phyloP scores from a whole-genome alignment of 2,113 vertebrate species.

The Pica pica region DNA sequence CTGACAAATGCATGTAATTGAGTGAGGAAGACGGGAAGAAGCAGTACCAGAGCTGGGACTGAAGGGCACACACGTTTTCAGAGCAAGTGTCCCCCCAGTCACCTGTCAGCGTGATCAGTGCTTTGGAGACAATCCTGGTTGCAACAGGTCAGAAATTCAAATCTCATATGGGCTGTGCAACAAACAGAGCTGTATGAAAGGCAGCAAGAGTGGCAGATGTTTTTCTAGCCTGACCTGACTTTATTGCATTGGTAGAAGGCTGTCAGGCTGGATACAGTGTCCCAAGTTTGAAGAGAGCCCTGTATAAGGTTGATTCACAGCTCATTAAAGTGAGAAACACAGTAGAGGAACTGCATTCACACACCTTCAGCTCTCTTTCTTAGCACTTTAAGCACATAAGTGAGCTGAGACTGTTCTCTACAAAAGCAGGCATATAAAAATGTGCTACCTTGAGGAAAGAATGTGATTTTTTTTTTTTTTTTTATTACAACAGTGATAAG shows the following conservation, averaged over 20 bases:
- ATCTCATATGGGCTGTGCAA: rapidly evolving
- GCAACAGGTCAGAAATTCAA: background rate
- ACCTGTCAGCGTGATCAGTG: rapidly evolving
- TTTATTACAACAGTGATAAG: background rate
- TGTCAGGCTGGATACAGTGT: background rate
- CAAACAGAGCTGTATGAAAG: background rate
- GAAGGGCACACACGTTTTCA: background rate
- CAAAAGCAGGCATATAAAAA: background rate
- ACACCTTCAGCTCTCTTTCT: background rate
- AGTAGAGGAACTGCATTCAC: background rate
- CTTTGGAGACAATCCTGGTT: background rate
- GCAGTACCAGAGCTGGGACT: background rate
- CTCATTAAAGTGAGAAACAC: background rate
- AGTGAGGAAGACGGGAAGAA: background rate
- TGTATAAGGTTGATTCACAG: background rate
- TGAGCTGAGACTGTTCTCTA: background rate
- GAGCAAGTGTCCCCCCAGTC: background rate
- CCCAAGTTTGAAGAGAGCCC: background rate
- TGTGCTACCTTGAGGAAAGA: background rate
- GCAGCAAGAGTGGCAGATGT: background rate
- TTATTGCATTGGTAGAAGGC: background rate
- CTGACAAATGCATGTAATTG: background rate
- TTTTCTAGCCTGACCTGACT: background rate
- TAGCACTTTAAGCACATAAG: background rate
- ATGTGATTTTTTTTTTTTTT: background rate